Conservation (phyloP, 2,888 invertebrate genomes). For the Machimus atricapillus region DNA sequence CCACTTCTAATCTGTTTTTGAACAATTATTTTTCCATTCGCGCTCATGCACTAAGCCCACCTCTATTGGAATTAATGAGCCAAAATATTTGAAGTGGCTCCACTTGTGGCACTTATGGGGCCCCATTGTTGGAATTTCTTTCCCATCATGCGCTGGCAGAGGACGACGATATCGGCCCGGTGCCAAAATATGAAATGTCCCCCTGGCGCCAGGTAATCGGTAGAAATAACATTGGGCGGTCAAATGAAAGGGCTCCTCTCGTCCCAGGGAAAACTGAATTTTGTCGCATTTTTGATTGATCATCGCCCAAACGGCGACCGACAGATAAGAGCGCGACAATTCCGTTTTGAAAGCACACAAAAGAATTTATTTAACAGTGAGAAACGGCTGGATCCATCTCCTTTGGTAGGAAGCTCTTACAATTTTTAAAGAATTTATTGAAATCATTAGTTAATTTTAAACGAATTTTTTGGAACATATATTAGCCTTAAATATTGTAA, state of each 20-base stretch:
- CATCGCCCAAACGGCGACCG: not conserved
- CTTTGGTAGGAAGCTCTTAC: not conserved
- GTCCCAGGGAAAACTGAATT: not conserved
- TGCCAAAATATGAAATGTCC: not conserved
- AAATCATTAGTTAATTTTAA: too few species aligned
- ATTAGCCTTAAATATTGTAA: too few species aligned
- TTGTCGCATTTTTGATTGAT: conserved; percentile 31
- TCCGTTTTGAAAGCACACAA: not conserved
- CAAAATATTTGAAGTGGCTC: conserved; percentile 17
- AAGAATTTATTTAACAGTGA: not conserved
- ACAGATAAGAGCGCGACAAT: conserved; percentile 6
- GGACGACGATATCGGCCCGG: not conserved
- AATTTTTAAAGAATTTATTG: too few species aligned
- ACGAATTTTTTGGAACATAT: too few species aligned
- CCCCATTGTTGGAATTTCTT: not conserved
- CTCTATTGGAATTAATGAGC: not conserved
- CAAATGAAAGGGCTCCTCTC: not conserved
- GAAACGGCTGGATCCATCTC: not conserved
- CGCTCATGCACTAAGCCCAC: not conserved
- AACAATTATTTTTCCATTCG: not conserved
- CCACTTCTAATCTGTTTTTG: not conserved
- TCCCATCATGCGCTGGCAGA: not conserved
- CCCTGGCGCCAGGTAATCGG: not conserved
- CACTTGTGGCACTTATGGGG: not conserved
- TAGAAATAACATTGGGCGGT: not conserved